Percentiles rank a stretch among this genome's conserved stretches.
These are phyloP conservation scores for Acanthaster planci DNA, from an alignment of 35 echinoderm and acorn worm species.

Conservation along the genomic window DNA sequence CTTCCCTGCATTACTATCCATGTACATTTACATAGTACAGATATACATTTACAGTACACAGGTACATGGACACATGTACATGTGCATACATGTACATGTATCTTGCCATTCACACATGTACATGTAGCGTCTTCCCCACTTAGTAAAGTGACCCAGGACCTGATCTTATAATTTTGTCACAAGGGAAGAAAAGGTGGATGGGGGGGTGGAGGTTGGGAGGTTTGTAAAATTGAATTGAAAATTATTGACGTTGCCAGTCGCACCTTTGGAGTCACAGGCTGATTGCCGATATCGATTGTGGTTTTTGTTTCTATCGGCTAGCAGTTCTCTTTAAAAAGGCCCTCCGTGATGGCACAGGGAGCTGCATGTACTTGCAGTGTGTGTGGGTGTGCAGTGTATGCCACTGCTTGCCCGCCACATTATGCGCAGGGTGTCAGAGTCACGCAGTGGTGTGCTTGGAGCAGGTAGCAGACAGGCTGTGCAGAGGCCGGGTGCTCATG, in stretches of 20 bases:
- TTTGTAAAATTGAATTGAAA: background rate
- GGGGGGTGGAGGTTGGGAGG: background rate
- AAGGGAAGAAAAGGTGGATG: background rate
- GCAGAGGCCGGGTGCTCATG: background rate
- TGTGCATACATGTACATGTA: too few relatives aligned
- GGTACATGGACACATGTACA: too few relatives aligned
- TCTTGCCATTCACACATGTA: too few relatives aligned
- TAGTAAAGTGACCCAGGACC: background rate
- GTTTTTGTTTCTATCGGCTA: background rate
- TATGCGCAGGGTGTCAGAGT: too few relatives aligned
- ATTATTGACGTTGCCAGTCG: background rate
- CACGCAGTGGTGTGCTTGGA: too few relatives aligned
- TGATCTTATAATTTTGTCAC: slow-evolving; percentile 24
- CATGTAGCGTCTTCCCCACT: too few relatives aligned
- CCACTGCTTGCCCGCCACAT: too few relatives aligned
- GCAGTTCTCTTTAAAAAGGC: background rate
- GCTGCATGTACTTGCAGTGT: background rate
- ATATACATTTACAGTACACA: too few relatives aligned
- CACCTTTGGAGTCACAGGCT: slow-evolving; percentile 5
- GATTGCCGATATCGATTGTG: slow-evolving; percentile 21
- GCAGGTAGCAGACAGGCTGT: background rate
- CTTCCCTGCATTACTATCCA: too few relatives aligned
- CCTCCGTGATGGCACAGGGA: background rate
- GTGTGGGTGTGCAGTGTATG: background rate
- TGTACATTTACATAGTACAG: too few relatives aligned